Conservation (phyloP, 2,797 vertebrate species). For the Brachyrhaphis roseni region DNA sequence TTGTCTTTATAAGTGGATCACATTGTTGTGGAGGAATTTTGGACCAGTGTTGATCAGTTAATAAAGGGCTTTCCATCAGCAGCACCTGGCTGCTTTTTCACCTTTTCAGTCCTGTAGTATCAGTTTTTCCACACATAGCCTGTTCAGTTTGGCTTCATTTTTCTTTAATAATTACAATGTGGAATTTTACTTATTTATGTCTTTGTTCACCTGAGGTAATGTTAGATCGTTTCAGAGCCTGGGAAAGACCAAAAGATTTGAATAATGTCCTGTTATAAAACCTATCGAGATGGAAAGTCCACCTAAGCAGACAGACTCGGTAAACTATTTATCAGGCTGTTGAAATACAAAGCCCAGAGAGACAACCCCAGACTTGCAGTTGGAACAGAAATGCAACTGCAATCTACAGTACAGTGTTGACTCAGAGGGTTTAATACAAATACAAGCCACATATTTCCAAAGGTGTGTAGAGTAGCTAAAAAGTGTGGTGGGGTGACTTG, state of each 20-base stretch:
- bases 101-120: background rate
- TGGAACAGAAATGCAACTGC: background rate
- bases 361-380: background rate
- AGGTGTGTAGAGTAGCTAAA: background rate
- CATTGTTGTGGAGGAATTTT: background rate
- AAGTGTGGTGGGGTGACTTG: background rate
- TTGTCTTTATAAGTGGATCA: background rate
- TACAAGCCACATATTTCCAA: background rate
- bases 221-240: background rate
- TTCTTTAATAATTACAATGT: background rate
- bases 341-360: background rate
- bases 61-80: background rate
- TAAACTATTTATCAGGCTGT: background rate
- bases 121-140: background rate
- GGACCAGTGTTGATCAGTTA: background rate
- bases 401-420: background rate
- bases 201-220: background rate
- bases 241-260: background rate
- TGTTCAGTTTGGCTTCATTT: background rate
- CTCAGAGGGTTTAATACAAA: background rate
- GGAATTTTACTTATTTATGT: background rate
- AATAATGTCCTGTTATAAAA: background rate
- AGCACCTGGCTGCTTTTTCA: background rate
- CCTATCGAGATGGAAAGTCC: background rate
- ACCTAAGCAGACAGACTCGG: background rate